phyloP scores from a whole-genome alignment of 2,888 invertebrate species.

The Epirrhoe alternata region DNA sequence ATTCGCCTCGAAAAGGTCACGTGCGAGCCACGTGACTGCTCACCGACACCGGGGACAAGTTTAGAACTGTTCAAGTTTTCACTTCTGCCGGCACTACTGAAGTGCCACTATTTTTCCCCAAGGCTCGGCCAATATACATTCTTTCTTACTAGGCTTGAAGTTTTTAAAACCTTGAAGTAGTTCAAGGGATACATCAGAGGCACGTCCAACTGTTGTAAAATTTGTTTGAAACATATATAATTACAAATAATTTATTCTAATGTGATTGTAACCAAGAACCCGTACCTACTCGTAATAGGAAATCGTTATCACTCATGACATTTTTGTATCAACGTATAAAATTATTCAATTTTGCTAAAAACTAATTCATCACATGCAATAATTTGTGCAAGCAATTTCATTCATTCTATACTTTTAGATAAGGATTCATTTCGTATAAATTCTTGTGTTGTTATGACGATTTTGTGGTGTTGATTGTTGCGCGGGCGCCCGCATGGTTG shows the following conservation, averaged over 20 bases:
- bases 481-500: slow-evolving; percentile 78
- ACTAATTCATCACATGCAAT: slow-evolving; percentile 24
- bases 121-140: no score
- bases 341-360: slow-evolving; percentile 50
- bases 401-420: slow-evolving; percentile 33
- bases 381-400: slow-evolving; percentile 19
- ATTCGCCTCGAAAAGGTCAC: no score
- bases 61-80: no score
- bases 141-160: no score
- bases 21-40: no score
- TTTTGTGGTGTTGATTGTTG: slow-evolving; percentile 49
- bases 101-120: no score
- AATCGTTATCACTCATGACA: slow-evolving; percentile 64
- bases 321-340: slow-evolving; percentile 68
- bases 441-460: slow-evolving; percentile 40
- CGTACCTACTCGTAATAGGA: slow-evolving; percentile 30
- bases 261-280: slow-evolving; percentile 26
- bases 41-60: no score
- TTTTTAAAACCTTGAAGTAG: no score
- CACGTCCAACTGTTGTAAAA: no score
- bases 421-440: slow-evolving; percentile 51
- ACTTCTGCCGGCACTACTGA: no score
- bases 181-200: no score
- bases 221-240: no score
- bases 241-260: neutral